phyloP scores from a whole-genome alignment of 2,888 invertebrate species.

The Poecilus cupreus region DNA sequence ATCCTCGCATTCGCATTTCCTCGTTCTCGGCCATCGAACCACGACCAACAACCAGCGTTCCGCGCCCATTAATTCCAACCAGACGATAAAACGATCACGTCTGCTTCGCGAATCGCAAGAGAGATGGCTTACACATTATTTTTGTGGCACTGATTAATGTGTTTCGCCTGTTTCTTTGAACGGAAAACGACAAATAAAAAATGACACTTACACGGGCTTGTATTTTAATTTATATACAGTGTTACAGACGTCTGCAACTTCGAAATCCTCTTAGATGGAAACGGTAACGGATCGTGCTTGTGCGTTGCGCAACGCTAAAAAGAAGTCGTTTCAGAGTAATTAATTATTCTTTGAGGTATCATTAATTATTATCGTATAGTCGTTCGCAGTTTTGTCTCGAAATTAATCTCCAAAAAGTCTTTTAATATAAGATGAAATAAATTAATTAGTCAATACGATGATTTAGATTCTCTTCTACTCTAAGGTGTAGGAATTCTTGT shows the following conservation, averaged over 20 bases:
- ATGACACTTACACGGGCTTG: constrained; percentile 1
- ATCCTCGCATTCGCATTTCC: background rate
- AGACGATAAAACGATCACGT: constrained; percentile 43
- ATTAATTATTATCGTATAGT: background rate
- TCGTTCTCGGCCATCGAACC: background rate
- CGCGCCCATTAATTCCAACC: constrained; percentile 35
- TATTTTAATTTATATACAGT: constrained; percentile 30
- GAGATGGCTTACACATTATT: constrained; percentile 55
- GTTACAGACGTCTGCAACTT: constrained; percentile 10
- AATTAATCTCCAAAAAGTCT: background rate
- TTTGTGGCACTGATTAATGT: constrained; percentile 54
- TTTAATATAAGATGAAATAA: too few species aligned
- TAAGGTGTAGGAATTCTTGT: too few species aligned
- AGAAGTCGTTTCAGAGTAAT: background rate
- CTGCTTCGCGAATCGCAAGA: background rate
- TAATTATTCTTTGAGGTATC: background rate
- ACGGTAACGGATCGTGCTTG: too few species aligned
- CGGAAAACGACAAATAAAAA: constrained; percentile 40
- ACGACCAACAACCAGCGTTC: background rate
- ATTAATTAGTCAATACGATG: background rate
- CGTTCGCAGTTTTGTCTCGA: background rate
- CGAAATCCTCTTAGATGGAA: background rate
- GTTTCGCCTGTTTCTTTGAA: constrained; percentile 30
- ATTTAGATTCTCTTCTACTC: too few species aligned
- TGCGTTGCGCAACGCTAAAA: too few species aligned